These are phyloP conservation scores for Habropoda laboriosa DNA, from an alignment of 1,140 invertebrate species.

Conservation along the genomic window DNA sequence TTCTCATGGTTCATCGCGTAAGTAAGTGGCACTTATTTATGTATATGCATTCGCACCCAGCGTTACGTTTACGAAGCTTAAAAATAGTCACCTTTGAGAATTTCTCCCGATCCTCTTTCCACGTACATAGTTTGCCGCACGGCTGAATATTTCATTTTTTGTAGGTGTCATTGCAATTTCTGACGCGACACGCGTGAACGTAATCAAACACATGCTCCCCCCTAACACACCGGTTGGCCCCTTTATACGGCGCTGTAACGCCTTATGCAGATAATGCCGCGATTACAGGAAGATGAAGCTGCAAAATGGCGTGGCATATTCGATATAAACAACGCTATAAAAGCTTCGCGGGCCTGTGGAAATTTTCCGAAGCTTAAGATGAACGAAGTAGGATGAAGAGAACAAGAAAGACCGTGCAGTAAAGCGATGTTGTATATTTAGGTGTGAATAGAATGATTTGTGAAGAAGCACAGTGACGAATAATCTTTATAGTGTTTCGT, in stretches of 20 bases:
- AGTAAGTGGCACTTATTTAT: no score
- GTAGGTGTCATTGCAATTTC: not conserved
- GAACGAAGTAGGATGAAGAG: not conserved
- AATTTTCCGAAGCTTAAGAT: not conserved
- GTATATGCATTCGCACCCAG: no score
- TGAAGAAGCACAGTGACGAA: no score
- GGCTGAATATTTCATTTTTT: not conserved
- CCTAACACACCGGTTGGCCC: no score
- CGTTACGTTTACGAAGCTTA: no score
- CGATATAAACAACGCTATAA: slow-evolving; percentile 24
- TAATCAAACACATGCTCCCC: slow-evolving; percentile 17
- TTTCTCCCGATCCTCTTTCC: not conserved
- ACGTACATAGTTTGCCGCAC: not conserved
- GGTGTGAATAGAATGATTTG: no score
- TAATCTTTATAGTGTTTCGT: no score
- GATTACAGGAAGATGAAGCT: slow-evolving; percentile 22
- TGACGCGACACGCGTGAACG: not conserved
- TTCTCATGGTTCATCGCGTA: no score
- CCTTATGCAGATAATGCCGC: slow-evolving; percentile 7
- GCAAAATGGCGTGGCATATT: not conserved
- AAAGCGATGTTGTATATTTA: no score
- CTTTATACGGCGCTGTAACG: not conserved
- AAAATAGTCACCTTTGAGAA: not conserved
- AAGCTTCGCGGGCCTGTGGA: not conserved
- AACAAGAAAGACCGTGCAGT: no score